Evolutionary conservation across 1,140 invertebrate species (phyloP).

Genomic region (Neomicropteryx cornuta): DNA sequence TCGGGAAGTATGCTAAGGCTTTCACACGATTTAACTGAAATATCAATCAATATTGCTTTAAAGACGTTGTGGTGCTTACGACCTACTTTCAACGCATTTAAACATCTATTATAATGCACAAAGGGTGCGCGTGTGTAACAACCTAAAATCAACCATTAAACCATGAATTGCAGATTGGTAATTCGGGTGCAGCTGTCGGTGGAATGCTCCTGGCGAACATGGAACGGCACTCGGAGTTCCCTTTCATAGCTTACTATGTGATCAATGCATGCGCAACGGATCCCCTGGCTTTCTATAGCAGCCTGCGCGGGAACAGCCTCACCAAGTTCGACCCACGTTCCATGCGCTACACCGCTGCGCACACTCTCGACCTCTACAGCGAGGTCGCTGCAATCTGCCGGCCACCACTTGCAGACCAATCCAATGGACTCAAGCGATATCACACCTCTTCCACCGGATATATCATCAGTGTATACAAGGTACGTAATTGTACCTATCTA

Average conservation of each 20-base stretch:
- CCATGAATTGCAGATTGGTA: no score
- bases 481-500: slow-evolving; percentile 15
- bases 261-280: slow-evolving; percentile 78
- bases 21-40: no score
- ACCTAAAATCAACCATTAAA: no score
- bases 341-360: slow-evolving; percentile 70
- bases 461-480: slow-evolving; percentile 87
- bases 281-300: slow-evolving; percentile 72
- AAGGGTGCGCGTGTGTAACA: no score
- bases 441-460: slow-evolving; percentile 74
- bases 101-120: no score
- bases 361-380: slow-evolving; percentile 76
- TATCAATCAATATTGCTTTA: no score
- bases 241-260: slow-evolving; percentile 82
- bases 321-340: slow-evolving; percentile 72
- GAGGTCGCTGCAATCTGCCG: slow-evolving; percentile 83
- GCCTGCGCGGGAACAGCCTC: slow-evolving; percentile 65
- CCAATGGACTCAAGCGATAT: slow-evolving; percentile 57
- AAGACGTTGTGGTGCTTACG: no score
- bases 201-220: slow-evolving; percentile 79
- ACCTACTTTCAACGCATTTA: no score
- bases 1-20: no score
- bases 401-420: slow-evolving; percentile 67
- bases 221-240: slow-evolving; percentile 81
- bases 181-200: slow-evolving; percentile 58